A percentile compares a stretch with the other conserved stretches of the same genome.
These are phyloP conservation scores for Pica pica DNA, from an alignment of 2,113 vertebrate species.

Conservation along the genomic window DNA sequence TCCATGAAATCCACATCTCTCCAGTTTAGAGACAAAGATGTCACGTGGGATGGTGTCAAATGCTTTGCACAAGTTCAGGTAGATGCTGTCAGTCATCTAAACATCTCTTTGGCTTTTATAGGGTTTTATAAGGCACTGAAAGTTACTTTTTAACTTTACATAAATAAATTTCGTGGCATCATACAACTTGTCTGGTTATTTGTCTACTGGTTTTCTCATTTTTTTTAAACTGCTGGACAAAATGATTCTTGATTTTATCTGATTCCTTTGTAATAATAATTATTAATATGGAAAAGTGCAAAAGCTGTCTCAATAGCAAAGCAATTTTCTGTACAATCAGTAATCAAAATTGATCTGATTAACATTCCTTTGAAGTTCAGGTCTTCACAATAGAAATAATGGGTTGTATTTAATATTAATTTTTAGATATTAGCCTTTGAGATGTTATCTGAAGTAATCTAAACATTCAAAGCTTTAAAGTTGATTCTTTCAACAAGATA, in stretches of 20 bases:
- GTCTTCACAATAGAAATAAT: constrained; percentile 2
- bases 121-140: background rate
- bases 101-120: background rate
- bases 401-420: background rate
- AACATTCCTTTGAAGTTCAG: background rate
- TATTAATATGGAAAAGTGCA: background rate
- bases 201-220: background rate
- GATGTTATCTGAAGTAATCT: constrained; percentile 27
- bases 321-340: background rate
- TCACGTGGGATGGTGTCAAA: background rate
- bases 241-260: background rate
- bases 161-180: background rate
- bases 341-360: constrained; percentile 24
- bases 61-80: background rate
- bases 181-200: background rate
- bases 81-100: background rate
- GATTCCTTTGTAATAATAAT: background rate
- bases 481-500: constrained; percentile 48
- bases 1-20: background rate
- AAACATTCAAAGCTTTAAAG: constrained; percentile 42
- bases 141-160: background rate
- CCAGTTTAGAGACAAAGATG: background rate
- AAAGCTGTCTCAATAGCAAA: background rate
- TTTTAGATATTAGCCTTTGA: constrained; percentile 26
- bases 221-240: background rate